phyloP scores from a whole-genome alignment of 2,888 invertebrate species.

The Rugalucina vietnamica region DNA sequence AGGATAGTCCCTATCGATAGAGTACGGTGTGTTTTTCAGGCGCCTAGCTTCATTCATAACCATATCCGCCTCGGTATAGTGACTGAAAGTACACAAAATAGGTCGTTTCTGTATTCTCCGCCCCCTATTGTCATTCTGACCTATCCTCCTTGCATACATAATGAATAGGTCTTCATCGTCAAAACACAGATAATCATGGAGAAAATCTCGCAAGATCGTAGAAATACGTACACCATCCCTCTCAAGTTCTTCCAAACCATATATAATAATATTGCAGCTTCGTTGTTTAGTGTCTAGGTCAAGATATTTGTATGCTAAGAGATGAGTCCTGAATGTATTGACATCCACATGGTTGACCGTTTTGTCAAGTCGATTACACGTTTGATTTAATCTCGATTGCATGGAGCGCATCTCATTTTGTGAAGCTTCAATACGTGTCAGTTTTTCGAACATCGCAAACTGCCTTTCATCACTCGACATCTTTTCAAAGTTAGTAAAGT shows the following conservation, averaged over 20 bases:
- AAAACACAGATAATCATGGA: background rate
- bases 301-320: background rate
- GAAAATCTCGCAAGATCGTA: too few species aligned
- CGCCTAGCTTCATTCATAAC: background rate
- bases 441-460: background rate
- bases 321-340: background rate
- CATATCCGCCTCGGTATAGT: background rate
- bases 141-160: background rate
- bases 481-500: background rate
- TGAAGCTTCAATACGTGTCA: background rate
- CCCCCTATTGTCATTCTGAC: background rate
- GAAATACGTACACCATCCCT: too few species aligned
- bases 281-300: background rate
- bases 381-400: background rate
- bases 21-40: background rate
- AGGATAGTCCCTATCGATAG: background rate
- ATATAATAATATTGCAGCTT: background rate
- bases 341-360: background rate
- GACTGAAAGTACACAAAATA: background rate
- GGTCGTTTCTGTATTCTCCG: background rate
- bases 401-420: background rate
- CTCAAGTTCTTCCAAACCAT: background rate
- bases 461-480: background rate
- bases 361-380: background rate
- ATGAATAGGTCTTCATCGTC: background rate